These are phyloP conservation scores for Morelia viridis DNA, from an alignment of 2,797 vertebrate genomes.

Conservation along the genomic window DNA sequence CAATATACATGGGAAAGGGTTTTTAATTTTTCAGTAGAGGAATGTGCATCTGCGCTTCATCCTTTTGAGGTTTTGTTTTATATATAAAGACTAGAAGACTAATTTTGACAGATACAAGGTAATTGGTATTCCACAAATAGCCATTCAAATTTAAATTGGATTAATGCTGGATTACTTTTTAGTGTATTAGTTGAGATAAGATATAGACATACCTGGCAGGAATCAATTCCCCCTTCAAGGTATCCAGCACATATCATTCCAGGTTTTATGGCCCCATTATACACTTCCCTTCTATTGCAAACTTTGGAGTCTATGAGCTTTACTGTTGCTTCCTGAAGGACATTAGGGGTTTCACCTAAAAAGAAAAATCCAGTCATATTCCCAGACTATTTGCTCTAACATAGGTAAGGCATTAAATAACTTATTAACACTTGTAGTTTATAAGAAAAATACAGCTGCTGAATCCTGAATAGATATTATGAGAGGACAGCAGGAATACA, in stretches of 20 bases:
- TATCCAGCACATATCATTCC: constrained; percentile 77
- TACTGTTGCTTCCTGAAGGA: constrained; percentile 73
- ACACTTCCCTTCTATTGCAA: constrained; percentile 71
- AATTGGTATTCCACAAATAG: neutral
- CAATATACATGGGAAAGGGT: neutral
- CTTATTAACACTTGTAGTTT: neutral
- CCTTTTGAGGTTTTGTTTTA: too few species aligned
- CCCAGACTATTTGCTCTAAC: constrained; percentile 7
- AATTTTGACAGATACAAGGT: neutral
- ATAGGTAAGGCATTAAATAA: neutral
- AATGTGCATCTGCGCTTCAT: neutral
- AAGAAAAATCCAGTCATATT: constrained; percentile 18
- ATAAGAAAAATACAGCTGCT: neutral
- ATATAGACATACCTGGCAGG: constrained; percentile 72
- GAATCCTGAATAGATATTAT: neutral
- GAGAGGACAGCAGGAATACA: neutral
- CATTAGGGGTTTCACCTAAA: constrained; percentile 71
- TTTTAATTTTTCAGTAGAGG: neutral
- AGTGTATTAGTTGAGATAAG: constrained; percentile 12
- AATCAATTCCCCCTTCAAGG: constrained; percentile 70
- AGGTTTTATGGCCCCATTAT: constrained; percentile 66
- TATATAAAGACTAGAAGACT: neutral
- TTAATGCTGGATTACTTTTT: neutral
- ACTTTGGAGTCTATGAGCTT: constrained; percentile 72
- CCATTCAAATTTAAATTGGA: neutral